phyloP scores from a whole-genome alignment of 1,140 invertebrate species.

The Drosophila chauvacae region DNA sequence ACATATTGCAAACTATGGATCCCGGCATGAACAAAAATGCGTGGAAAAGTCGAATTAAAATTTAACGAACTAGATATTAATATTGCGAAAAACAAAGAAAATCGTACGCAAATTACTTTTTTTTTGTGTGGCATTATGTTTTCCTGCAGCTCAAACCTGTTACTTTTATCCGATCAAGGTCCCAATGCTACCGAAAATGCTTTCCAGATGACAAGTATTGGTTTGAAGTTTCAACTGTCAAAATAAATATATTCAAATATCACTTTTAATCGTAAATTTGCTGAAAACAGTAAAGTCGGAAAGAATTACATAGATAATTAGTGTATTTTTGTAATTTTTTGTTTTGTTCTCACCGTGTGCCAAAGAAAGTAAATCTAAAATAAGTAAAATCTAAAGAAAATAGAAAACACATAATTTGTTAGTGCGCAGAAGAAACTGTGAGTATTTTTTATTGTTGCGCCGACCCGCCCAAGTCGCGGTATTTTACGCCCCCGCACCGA shows the following conservation, averaged over 20 bases:
- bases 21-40: too few species aligned
- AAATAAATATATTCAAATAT: neutral
- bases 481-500: neutral
- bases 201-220: neutral
- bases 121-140: too few species aligned
- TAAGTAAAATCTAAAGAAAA: neutral
- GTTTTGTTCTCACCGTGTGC: neutral
- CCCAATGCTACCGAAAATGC: neutral
- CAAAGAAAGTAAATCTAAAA: neutral
- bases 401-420: neutral
- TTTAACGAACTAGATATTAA: too few species aligned
- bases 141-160: too few species aligned
- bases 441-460: slow-evolving; percentile 2
- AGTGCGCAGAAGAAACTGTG: neutral
- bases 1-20: too few species aligned
- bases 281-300: neutral
- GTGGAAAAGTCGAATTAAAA: too few species aligned
- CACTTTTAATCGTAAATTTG: neutral
- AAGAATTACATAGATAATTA: too few species aligned
- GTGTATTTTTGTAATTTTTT: neutral
- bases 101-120: too few species aligned
- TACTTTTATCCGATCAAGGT: neutral
- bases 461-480: slow-evolving; percentile 13
- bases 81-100: too few species aligned
- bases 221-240: neutral